These are phyloP conservation scores for Smutsia temminckii DNA, from an alignment of 2,797 vertebrate genomes.

Conservation along the genomic window DNA sequence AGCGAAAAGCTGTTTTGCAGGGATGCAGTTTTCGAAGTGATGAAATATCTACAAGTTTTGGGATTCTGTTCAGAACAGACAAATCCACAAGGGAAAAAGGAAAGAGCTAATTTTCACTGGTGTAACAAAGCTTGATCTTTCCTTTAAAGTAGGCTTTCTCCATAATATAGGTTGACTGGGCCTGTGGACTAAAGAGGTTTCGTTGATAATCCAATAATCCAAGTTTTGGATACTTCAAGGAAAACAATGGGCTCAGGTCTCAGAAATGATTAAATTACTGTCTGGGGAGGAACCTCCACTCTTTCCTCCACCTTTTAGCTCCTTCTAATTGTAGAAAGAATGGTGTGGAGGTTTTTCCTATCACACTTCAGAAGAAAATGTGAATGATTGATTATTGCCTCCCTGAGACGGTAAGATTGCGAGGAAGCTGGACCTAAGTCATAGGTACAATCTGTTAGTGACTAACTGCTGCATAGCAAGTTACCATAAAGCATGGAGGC, in stretches of 20 bases:
- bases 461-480: neutral
- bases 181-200: neutral
- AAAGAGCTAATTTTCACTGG: conserved; percentile 1
- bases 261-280: neutral
- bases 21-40: neutral
- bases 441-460: neutral
- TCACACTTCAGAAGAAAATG: neutral
- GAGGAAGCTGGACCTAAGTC: neutral
- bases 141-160: neutral
- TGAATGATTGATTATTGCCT: neutral
- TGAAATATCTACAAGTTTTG: neutral
- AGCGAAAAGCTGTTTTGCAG: neutral
- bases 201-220: neutral
- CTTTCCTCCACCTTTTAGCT: neutral
- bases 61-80: conserved; percentile 13
- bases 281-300: neutral
- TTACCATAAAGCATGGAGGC: neutral
- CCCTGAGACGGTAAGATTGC: neutral
- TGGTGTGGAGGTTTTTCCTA: neutral
- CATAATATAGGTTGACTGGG: neutral
- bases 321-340: neutral
- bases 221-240: neutral
- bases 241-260: neutral
- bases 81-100: neutral
- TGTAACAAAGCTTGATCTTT: conserved; percentile 17